Evolutionary conservation across 1,140 invertebrate genomes (phyloP), one percentile per base, ranked within the genome.

Genomic region (Rhopalosiphum maidis): DNA sequence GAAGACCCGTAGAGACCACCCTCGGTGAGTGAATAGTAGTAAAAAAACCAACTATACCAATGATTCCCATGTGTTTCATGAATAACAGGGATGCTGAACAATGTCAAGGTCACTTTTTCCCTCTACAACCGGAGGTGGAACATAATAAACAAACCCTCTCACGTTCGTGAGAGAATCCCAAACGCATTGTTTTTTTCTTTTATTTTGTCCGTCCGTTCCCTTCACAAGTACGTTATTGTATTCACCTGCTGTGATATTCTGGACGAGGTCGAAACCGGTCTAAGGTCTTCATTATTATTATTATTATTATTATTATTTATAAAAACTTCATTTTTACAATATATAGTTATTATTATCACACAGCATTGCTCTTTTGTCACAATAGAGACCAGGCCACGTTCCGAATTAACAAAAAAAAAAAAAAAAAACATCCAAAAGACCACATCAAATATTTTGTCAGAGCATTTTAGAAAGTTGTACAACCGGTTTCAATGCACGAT

Each of bases 31-130:
- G 55, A 46, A 91, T 37, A 37, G 51, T 90, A 90, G 41, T 41
- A 68, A 90, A 82, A 48, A 51, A 92, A 83, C 60, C 22, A 91
- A 92, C 68, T 68, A 41, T 41, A 68, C 60, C 60, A 35, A 30
- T 48, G 60, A 23, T 51, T 83, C 43, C 51, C 68, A n/a, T 48
- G 43, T 48, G 90, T 92, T 92, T 92, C 60, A 92, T 92, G 90
- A 92, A 92, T 92, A 92, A 92, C 90, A 92, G 90, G 90, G 90
- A 92, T 92, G 90, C 46, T 83, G 90, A 92, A 92, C 90, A 92
- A 92, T 92, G 90, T 92, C 90, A 92, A 92, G 90, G 90, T 92
- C 90, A 51, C 46, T 48, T 92, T 92, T 92, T 83, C 90, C 90
- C 90, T 83, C 46, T 48, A 46, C 68, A 25, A 11, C 68, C n/a